These are phyloP conservation scores for Drosophila willistoni DNA, from an alignment of 1,140 invertebrate species.

Conservation along the genomic window DNA sequence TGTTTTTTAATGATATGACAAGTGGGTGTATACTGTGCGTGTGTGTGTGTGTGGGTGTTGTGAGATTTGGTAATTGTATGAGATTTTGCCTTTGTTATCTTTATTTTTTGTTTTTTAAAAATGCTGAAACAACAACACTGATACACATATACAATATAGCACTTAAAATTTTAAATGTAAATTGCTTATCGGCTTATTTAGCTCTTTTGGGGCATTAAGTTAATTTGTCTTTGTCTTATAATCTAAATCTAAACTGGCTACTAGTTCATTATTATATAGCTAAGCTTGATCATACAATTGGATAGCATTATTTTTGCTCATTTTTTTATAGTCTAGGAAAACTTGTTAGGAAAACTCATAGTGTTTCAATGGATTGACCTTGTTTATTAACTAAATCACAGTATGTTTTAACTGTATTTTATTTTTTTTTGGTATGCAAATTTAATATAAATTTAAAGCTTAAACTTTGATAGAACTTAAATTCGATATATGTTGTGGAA, in stretches of 20 bases:
- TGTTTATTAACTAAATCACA: slow-evolving; percentile 58
- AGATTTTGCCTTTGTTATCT: slow-evolving; percentile 11
- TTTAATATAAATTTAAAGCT: slow-evolving; percentile 40
- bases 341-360: slow-evolving; percentile 35
- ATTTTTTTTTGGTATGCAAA: background rate
- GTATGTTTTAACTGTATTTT: slow-evolving; percentile 45
- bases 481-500: slow-evolving; percentile 1
- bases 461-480: background rate
- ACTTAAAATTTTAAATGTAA: slow-evolving; percentile 9
- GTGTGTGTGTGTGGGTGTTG: background rate
- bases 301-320: background rate
- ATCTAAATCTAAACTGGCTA: background rate
- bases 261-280: background rate
- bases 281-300: background rate
- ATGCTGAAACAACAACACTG: slow-evolving; percentile 8
- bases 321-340: too few species aligned
- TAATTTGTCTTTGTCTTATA: background rate
- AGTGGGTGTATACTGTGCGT: background rate
- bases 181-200: slow-evolving; percentile 10
- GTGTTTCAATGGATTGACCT: slow-evolving; percentile 26
- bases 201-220: background rate
- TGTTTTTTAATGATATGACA: slow-evolving; percentile 20
- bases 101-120: background rate
- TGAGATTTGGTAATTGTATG: slow-evolving; percentile 3
- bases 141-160: slow-evolving; percentile 6